Evolutionary conservation across 2,888 invertebrate species (phyloP).

Genomic region (Caenorhabditis sp.): DNA sequence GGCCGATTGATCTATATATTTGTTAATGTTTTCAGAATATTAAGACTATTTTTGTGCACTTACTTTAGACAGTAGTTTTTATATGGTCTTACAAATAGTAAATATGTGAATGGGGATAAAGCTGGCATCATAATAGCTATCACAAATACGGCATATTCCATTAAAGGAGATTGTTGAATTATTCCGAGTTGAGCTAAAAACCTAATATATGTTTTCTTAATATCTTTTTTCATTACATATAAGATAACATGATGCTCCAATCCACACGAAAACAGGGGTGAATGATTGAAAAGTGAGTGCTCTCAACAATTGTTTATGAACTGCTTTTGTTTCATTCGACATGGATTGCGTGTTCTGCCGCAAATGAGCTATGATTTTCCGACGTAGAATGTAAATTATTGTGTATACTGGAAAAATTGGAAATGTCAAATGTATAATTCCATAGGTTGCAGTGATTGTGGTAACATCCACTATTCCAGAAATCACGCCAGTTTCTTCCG

Average conservation of each 20-base stretch:
- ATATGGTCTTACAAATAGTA: constrained; percentile 23
- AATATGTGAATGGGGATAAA: constrained; percentile 23
- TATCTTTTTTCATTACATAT: too few species aligned
- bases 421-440: constrained; percentile 27
- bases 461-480: constrained; percentile 18
- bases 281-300: constrained; percentile 25
- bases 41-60: too few species aligned
- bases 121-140: constrained; percentile 23
- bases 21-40: too few species aligned
- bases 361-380: constrained; percentile 14
- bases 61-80: constrained; percentile 13
- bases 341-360: constrained; percentile 13
- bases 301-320: constrained; percentile 28
- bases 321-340: constrained; percentile 27
- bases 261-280: constrained; percentile 22
- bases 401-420: constrained; percentile 34
- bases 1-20: too few species aligned
- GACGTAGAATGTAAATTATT: constrained; percentile 22
- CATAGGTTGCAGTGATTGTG: constrained; percentile 13
- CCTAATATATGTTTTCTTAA: too few species aligned
- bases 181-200: constrained; percentile 36
- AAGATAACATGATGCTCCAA: constrained; percentile 19
- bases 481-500: constrained; percentile 9
- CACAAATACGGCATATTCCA: constrained; percentile 23
- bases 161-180: constrained; percentile 5